Evolutionary conservation across 2,888 invertebrate genomes (phyloP), one percentile per base, ranked within the genome.

Genomic region (Artemia sp.): DNA sequence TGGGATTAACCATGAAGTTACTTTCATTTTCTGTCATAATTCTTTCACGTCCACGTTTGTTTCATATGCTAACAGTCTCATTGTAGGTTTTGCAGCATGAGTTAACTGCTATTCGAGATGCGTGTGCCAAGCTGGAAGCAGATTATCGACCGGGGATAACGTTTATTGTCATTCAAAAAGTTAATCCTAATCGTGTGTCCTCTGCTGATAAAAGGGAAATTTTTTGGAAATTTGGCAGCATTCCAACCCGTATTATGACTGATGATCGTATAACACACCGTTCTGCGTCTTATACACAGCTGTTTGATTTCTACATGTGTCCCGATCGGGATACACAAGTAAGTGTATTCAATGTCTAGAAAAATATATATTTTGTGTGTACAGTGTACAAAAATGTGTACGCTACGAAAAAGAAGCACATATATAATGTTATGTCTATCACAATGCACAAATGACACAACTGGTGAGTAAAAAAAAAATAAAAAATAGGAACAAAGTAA

Each of bases 241-340:
- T 99, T 77, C 98, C 98, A 52, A 97, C 98, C 38, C 98, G 99
- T 71, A 99, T 98, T 70, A 99, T 98, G 0, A 98, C 99, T 67
- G 98, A 99, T 81, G 92, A 96, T 73, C 97, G 97, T 75, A 99
- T 99, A 78, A 98, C 98, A 68, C 98, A 99, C 82, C 98, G 98
- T 68, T 98, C 97, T 7, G 98, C 99, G 81, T 99, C 98, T 81
- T 98, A 99, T 81, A 99, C 99, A 82, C 99, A 98, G 80, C 85
- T 99, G 72, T 99, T 99, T 81, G 99, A 99, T 81, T 99, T 99
- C 82, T 99, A 98, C 80, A 85, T 99, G 71, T 99, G 98, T 85
- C 95, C 92, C 80, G 93, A 94, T 79, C 92, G 93, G 81, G 93
- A 93, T 74, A 93, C 93, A 75, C 93, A 92, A 85, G 90, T 90